phyloP scores from a whole-genome alignment of 2,113 vertebrate genomes.

The Megaceryle torquata region DNA sequence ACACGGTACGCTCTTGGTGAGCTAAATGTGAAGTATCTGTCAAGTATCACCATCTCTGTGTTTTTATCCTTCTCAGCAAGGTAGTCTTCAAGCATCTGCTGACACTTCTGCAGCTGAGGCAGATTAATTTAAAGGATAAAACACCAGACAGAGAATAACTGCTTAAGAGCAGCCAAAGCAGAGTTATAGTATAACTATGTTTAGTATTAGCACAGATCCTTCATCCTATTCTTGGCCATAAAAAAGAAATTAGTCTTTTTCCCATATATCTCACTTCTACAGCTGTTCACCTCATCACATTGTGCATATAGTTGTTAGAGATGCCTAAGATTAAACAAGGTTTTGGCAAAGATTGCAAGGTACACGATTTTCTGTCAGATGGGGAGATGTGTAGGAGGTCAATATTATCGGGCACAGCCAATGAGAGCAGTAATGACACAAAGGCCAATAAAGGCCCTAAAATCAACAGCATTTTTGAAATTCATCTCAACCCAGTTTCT shows the following conservation, averaged over 20 bases:
- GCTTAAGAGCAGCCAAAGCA: not conserved
- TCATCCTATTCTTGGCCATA: not conserved
- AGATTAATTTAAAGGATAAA: constrained; percentile 9
- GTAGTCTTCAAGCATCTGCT: not conserved
- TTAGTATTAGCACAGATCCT: not conserved
- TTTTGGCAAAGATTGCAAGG: constrained; percentile 15
- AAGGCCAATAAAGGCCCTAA: not conserved
- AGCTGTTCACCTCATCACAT: not conserved
- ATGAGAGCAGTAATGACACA: not conserved
- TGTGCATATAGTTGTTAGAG: not conserved
- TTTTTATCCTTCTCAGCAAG: not conserved
- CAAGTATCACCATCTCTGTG: not conserved
- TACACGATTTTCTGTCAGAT: not conserved
- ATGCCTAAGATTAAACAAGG: not conserved
- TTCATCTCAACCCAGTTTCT: not conserved
- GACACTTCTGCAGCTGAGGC: not conserved
- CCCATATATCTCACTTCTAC: not conserved
- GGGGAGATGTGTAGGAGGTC: not conserved
- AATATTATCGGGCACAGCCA: not conserved
- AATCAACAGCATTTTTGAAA: constrained; percentile 8
- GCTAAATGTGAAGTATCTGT: not conserved
- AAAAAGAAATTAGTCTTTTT: constrained; percentile 12
- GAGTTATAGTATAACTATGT: not conserved
- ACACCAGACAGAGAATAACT: not conserved
- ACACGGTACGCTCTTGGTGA: not conserved